Evolutionary conservation across 2,797 vertebrate species (phyloP), one percentile per base, ranked within the genome.

Genomic region (Galaxias olidus): DNA sequence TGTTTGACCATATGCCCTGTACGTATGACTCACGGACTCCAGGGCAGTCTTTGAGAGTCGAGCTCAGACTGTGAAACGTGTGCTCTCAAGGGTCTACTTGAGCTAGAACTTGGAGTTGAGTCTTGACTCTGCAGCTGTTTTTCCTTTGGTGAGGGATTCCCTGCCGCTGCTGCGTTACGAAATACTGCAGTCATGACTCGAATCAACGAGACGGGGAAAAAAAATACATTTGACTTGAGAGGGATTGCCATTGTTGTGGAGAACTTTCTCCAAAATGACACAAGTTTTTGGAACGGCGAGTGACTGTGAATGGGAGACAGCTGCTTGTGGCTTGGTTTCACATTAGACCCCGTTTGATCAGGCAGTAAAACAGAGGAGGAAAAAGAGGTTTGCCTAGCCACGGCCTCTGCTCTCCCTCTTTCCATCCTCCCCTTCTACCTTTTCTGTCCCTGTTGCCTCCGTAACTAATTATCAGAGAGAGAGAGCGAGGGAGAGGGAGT

Each of bases 211-310:
- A 82, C 1, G 73, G 74, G 83, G 80, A 83, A 75, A 76, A 18
- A 61, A 71, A 60, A 81, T 76, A 75, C 13, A 60, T 69, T 63
- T 61, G 68, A 47, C 69, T 14, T 55, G 52, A 60, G 57, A 81
- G 73, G 80, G 75, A 69, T 77, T 89, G 90, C 91, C 89, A 91
- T 87, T 94, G 93, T 95, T 96, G 95, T 95, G 94, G 93, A 96
- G 93, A 90, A 88, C 72, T 94, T 93, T 92, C 92, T 91, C 77
- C 71, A 69, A 76, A 89, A 95, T 93, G 95, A 93, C 92, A 92
- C 94, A 85, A 84, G 88, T 87, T 92, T n/a, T 89, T 94, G 94
- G 94, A 95, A 88, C 89, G 84, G 91, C 84, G 88, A 6, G 30
- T 89, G 91, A 89, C 92, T 94, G 91, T 90, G 92, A 94, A 92